A percentile compares a stretch with the other conserved stretches of the same genome.
Conservation (phyloP, 2,797 vertebrate species). For the Xyrichtys novacula region DNA sequence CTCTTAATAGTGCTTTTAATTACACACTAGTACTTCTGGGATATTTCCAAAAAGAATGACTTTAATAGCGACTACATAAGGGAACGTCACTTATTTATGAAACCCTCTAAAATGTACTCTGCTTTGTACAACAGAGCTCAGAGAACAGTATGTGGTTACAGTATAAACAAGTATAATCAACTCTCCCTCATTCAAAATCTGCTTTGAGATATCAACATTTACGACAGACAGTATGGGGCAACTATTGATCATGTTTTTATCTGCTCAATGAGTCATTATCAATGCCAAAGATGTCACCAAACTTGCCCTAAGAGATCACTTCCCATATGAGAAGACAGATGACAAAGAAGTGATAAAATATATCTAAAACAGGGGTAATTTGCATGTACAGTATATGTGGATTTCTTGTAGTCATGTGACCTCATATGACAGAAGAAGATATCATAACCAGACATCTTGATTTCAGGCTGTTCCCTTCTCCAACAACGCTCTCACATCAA, state of each 20-base stretch:
- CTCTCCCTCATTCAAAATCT: conserved; percentile 40
- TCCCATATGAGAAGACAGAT: neutral
- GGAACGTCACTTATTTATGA: too few relatives aligned
- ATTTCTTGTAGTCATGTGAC: neutral
- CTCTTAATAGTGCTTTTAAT: too few relatives aligned
- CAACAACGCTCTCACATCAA: conserved; percentile 37
- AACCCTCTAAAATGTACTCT: too few relatives aligned
- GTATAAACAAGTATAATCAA: conserved; percentile 41
- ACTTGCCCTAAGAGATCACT: neutral
- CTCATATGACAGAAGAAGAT: conserved; percentile 1
- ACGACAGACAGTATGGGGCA: conserved; percentile 8
- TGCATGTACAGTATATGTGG: neutral
- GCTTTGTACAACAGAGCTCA: conserved; percentile 58
- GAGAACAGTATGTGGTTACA: conserved; percentile 42
- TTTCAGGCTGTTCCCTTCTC: conserved; percentile 7
- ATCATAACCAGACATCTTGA: neutral
- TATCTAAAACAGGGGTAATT: neutral
- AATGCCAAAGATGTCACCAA: neutral
- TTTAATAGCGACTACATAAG: too few relatives aligned
- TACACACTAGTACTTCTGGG: too few relatives aligned
- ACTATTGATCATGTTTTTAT: conserved; percentile 7
- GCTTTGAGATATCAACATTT: conserved; percentile 28
- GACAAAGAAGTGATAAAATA: neutral
- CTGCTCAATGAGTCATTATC: conserved; percentile 1
- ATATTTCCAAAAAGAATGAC: too few relatives aligned